phyloP scores from a whole-genome alignment of 2,888 invertebrate genomes.

The Caenorhabditis sp. region DNA sequence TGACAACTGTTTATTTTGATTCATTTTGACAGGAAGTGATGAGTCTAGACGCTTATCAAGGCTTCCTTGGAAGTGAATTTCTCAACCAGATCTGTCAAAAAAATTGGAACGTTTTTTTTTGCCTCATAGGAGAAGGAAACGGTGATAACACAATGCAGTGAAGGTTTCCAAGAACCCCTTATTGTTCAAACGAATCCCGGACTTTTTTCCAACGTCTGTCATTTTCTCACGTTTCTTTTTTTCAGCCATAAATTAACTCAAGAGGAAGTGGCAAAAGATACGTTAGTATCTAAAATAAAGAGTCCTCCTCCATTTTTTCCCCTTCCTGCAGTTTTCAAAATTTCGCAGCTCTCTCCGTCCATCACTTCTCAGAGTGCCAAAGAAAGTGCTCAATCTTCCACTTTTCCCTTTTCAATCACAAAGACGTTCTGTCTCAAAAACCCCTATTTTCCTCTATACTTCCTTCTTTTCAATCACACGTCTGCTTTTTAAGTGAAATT shows the following conservation, averaged over 20 bases:
- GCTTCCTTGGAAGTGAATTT: slow-evolving; percentile 15
- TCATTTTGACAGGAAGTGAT: not conserved
- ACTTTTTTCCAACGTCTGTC: not conserved
- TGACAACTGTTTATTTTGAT: not conserved
- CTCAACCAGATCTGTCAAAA: not conserved
- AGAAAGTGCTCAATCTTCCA: slow-evolving; percentile 41
- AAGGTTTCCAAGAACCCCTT: not conserved
- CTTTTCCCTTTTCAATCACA: slow-evolving; percentile 21
- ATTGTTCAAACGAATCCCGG: not conserved
- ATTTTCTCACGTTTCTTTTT: not conserved
- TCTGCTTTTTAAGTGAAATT: slow-evolving; percentile 1
- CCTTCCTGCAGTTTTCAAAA: not conserved
- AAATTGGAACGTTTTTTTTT: not conserved
- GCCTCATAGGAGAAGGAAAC: not conserved
- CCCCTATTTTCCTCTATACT: not conserved
- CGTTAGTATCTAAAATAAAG: slow-evolving; percentile 35
- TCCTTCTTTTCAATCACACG: not conserved
- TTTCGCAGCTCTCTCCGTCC: not conserved
- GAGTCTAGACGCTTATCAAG: not conserved
- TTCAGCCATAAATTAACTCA: slow-evolving; percentile 37
- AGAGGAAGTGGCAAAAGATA: not conserved
- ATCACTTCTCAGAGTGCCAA: not conserved
- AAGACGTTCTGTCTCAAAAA: slow-evolving; percentile 19
- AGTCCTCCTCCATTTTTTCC: slow-evolving; percentile 1
- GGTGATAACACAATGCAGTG: not conserved